Percentiles rank a stretch among this genome's conserved stretches.
These are phyloP conservation scores for Coracias cyanogaster DNA, from an alignment of 2,797 vertebrate species.

Conservation along the genomic window DNA sequence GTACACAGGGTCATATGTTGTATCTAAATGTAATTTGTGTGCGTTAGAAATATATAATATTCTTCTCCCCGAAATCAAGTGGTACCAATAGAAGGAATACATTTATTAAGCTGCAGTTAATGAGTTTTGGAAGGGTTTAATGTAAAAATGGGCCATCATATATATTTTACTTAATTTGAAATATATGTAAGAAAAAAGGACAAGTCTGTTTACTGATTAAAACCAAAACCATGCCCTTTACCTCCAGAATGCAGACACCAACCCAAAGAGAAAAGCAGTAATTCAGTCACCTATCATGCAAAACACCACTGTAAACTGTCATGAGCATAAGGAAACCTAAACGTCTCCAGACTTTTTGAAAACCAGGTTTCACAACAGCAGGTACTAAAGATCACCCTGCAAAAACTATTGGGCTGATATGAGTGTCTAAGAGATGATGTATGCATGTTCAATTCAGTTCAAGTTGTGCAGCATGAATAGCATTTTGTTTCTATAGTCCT, in stretches of 20 bases:
- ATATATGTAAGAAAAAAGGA: neutral
- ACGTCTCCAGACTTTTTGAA: neutral
- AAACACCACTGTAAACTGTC: neutral
- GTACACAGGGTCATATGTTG: neutral
- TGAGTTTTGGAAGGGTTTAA: conserved; percentile 35
- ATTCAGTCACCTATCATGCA: neutral
- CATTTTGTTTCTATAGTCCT: neutral
- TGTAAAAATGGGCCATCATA: conserved; percentile 2
- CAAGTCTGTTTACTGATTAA: neutral
- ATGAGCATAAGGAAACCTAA: neutral
- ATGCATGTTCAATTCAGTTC: neutral
- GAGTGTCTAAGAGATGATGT: neutral
- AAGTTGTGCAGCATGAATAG: neutral
- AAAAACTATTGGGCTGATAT: neutral
- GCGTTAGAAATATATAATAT: neutral
- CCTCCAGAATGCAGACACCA: neutral
- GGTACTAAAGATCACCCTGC: neutral
- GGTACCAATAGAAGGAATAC: neutral
- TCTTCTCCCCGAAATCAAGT: conserved; percentile 12
- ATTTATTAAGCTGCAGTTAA: conserved; percentile 15
- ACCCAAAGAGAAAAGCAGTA: neutral
- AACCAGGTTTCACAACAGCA: neutral
- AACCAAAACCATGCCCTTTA: neutral
- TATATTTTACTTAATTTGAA: conserved; percentile 7
- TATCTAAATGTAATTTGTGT: conserved; percentile 34